These are phyloP conservation scores for Trachelus troglodyta DNA, from an alignment of 2,888 invertebrate genomes.

Conservation along the genomic window DNA sequence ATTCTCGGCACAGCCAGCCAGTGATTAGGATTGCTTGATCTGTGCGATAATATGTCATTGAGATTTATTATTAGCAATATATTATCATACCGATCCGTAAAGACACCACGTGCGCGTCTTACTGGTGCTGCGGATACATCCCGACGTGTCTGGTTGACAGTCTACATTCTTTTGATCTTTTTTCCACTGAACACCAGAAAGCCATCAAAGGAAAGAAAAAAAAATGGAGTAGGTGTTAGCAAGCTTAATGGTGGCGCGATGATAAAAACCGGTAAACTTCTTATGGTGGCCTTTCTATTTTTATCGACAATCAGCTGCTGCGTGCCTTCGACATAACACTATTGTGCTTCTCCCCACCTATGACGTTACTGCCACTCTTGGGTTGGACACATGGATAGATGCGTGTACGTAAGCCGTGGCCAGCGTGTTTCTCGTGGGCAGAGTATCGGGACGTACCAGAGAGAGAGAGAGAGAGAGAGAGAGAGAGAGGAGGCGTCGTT, in stretches of 20 bases:
- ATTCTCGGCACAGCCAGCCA: neutral
- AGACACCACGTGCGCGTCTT: neutral
- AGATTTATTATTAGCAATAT: neutral
- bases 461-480: no score
- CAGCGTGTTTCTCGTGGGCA: neutral
- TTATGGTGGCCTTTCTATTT: slow-evolving; percentile 39
- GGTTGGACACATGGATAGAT: neutral
- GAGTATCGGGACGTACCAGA: neutral
- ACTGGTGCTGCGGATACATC: neutral
- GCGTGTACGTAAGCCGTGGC: neutral
- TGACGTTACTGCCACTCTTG: neutral
- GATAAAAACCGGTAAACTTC: neutral
- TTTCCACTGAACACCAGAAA: neutral
- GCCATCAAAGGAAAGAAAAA: neutral
- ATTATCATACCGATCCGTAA: neutral
- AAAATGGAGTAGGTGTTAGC: neutral
- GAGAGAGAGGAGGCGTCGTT: neutral
- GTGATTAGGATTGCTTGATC: neutral
- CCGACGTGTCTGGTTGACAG: neutral
- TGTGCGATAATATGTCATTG: neutral
- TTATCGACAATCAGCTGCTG: slow-evolving; percentile 46
- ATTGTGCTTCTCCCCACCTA: slow-evolving; percentile 19
- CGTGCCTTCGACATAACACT: slow-evolving; percentile 41
- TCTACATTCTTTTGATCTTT: neutral
- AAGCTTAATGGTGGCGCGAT: neutral